Percentiles rank a stretch among this genome's conserved stretches.
Evolutionary conservation across 2,113 vertebrate genomes (phyloP).

Genomic region (Campylorhamphus procurvoides): DNA sequence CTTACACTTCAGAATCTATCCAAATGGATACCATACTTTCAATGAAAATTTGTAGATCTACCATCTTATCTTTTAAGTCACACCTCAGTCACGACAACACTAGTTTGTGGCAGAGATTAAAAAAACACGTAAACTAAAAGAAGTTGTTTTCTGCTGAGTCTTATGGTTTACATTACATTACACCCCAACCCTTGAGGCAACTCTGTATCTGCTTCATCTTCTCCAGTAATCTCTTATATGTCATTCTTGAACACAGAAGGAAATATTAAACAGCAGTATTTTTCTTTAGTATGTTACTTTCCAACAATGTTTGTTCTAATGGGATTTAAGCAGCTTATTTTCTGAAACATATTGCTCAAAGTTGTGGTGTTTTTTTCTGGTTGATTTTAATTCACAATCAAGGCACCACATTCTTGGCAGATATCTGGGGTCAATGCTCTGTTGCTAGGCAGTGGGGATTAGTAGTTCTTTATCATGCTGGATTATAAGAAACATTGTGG

Average conservation of each 20-base stretch:
- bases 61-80: background rate
- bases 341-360: background rate
- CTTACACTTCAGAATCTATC: background rate
- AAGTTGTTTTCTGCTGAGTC: background rate
- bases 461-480: background rate
- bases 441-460: conserved; percentile 7
- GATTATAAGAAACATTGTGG: background rate
- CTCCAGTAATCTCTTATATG: background rate
- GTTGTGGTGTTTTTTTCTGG: fast-evolving
- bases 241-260: background rate
- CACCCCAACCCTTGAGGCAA: background rate
- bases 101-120: background rate
- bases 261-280: background rate
- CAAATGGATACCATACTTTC: background rate
- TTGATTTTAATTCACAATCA: background rate
- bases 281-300: background rate
- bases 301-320: background rate
- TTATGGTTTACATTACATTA: background rate
- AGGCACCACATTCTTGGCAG: background rate
- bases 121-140: background rate
- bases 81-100: background rate
- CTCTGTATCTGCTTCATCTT: background rate
- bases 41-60: background rate
- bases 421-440: background rate
- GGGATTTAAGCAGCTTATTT: background rate